Evolutionary conservation across 2,113 vertebrate species (phyloP).

Genomic region (Cygnus buccinator): DNA sequence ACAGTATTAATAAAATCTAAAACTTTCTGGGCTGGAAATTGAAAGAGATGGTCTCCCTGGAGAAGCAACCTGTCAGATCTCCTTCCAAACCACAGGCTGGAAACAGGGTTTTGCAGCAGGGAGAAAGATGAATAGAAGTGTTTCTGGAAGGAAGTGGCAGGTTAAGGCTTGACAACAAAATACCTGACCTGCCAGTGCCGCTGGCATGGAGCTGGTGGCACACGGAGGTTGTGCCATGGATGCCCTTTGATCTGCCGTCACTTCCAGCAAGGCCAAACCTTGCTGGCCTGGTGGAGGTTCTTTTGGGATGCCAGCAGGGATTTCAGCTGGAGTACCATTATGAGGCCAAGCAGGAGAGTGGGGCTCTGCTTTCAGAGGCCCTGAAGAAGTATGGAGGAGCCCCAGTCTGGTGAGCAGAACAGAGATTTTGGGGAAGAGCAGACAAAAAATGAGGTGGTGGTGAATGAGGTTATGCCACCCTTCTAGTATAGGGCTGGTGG

Average conservation of each 20-base stretch:
- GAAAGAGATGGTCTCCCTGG: neutral
- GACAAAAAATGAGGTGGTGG: neutral
- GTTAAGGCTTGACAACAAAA: neutral
- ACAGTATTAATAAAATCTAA: constrained; percentile 1
- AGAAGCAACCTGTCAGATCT: neutral
- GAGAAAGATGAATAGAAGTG: neutral
- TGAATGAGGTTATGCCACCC: neutral
- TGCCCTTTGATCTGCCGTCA: neutral
- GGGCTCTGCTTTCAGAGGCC: neutral
- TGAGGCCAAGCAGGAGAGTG: neutral
- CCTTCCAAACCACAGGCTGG: neutral
- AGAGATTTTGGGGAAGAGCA: neutral
- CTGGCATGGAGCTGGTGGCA: neutral
- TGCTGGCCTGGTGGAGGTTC: neutral
- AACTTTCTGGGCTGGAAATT: neutral
- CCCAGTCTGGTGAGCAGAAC: neutral
- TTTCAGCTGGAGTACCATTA: neutral
- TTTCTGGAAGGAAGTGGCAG: neutral
- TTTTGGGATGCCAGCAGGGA: neutral
- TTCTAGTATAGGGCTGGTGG: neutral
- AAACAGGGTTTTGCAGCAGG: neutral
- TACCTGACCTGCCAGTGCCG: neutral
- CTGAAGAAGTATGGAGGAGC: neutral
- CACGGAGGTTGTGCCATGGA: neutral
- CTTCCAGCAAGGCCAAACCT: neutral